Conservation (phyloP, 2,888 invertebrate species). For the Drosophila buzzatii region DNA sequence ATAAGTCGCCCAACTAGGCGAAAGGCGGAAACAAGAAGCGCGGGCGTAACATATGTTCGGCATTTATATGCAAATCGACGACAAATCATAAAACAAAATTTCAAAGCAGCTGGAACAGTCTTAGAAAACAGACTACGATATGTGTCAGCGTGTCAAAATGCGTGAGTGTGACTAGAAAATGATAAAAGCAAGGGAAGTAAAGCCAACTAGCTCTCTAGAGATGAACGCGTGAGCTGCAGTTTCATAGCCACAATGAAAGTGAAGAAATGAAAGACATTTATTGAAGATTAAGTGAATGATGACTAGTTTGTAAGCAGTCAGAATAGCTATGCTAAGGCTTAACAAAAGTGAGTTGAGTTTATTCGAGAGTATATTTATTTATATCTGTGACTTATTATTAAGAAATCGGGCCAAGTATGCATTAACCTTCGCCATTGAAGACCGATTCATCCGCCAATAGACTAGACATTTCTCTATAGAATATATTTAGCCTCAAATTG, state of each 20-base stretch:
- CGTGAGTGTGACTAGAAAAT: slow-evolving; percentile 56
- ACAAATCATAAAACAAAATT: slow-evolving; percentile 64
- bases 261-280: background rate
- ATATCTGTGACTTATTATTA: background rate
- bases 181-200: slow-evolving; percentile 35
- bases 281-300: too few relatives aligned
- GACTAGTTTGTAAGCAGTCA: too few relatives aligned
- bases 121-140: slow-evolving; percentile 35
- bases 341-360: too few relatives aligned
- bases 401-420: background rate
- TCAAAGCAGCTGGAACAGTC: slow-evolving; percentile 56
- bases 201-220: slow-evolving; percentile 7
- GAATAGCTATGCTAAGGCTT: too few relatives aligned
- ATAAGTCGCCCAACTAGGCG: slow-evolving; percentile 4
- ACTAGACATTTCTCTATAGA: background rate
- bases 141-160: slow-evolving; percentile 73
- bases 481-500: too few relatives aligned
- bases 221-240: slow-evolving; percentile 23
- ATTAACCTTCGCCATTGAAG: background rate
- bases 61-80: slow-evolving; percentile 75
- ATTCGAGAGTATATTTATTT: background rate
- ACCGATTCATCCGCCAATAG: background rate
- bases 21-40: slow-evolving; percentile 65
- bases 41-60: slow-evolving; percentile 65
- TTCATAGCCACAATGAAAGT: background rate